Conservation (phyloP, 2,797 vertebrate genomes). For the Dallia pectoralis region DNA sequence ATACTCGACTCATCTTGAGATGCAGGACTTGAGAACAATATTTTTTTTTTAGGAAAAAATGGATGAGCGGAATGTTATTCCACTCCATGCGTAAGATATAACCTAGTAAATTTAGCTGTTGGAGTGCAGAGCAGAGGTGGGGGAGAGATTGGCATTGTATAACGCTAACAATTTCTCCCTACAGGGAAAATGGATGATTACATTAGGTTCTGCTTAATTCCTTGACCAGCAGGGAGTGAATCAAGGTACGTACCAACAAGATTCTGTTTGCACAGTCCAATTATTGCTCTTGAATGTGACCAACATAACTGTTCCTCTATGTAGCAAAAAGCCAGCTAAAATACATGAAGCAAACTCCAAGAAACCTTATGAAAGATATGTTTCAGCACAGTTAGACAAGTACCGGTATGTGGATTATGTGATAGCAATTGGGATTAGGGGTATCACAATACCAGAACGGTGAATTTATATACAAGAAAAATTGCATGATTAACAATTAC, state of each 20-base stretch:
- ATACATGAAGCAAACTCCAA: background rate
- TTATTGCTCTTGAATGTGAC: slow-evolving; percentile 3
- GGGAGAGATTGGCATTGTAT: background rate
- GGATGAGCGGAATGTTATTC: too few relatives aligned
- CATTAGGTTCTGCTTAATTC: slow-evolving; percentile 18
- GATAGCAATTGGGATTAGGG: too few relatives aligned
- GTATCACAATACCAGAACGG: too few relatives aligned
- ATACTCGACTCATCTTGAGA: too few relatives aligned
- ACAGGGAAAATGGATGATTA: background rate
- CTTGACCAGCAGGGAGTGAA: slow-evolving; percentile 20
- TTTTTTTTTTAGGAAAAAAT: too few relatives aligned
- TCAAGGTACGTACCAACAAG: slow-evolving; percentile 2
- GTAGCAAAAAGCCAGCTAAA: background rate
- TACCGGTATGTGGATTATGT: too few relatives aligned
- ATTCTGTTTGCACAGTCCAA: slow-evolving; percentile 18
- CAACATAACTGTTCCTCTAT: slow-evolving; percentile 9
- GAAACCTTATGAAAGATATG: background rate
- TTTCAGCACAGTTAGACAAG: background rate
- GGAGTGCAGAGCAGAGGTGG: background rate
- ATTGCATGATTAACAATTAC: too few relatives aligned
- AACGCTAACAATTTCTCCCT: background rate
- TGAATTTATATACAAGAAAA: too few relatives aligned
- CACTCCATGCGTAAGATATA: too few relatives aligned
- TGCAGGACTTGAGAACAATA: too few relatives aligned
- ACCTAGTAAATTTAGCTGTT: slow-evolving; percentile 28